Percentiles rank a stretch among this genome's conserved stretches.
Conservation (phyloP, 64 coral and sea anemone species). For the Montipora efflorescens region DNA sequence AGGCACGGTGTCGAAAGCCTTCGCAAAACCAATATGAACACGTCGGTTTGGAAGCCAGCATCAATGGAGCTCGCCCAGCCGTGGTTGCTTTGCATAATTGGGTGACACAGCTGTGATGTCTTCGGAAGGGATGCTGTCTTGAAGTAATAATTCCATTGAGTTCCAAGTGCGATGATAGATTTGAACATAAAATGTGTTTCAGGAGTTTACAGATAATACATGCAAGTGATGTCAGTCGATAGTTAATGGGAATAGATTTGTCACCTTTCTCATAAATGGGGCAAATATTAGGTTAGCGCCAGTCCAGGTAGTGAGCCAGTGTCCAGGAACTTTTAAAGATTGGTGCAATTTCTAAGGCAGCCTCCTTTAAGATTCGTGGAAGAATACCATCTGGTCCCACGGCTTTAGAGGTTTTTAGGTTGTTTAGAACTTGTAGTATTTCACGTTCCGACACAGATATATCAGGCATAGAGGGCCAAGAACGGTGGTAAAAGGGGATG, state of each 20-base stretch:
- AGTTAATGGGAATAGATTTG: too few species aligned
- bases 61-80: conserved; percentile 10
- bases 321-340: conserved; percentile 50
- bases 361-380: conserved; percentile 45
- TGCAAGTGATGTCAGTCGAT: too few species aligned
- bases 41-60: background rate
- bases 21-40: conserved; percentile 34
- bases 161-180: background rate
- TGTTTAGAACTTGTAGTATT: conserved; percentile 24
- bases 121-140: conserved; percentile 32
- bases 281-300: background rate
- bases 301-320: conserved; percentile 27
- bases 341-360: conserved; percentile 33
- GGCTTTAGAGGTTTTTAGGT: conserved; percentile 58
- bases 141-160: background rate
- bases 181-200: too few species aligned
- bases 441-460: conserved; percentile 24
- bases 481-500: conserved; percentile 7
- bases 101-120: background rate
- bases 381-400: conserved; percentile 52
- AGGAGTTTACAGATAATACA: too few species aligned
- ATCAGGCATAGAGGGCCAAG: conserved; percentile 21
- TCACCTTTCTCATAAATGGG: too few species aligned
- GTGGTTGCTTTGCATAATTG: conserved; percentile 18
- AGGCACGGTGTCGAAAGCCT: conserved; percentile 28